Conservation (phyloP, 2,113 vertebrate genomes). For the Grallaria varia region DNA sequence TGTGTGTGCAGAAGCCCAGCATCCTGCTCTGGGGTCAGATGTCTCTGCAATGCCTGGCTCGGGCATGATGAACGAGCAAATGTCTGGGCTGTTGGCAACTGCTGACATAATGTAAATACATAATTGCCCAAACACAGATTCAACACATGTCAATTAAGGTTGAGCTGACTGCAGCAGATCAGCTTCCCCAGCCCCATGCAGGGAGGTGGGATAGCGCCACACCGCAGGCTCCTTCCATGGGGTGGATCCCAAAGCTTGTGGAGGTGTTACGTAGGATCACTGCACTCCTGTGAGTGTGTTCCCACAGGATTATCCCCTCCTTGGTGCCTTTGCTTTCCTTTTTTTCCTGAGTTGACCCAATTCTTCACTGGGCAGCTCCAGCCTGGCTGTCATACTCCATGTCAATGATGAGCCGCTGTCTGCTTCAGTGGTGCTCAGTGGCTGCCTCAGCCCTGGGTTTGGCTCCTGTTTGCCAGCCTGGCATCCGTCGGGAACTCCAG, state of each 20-base stretch:
- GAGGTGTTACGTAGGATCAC: not conserved
- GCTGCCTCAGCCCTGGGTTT: not conserved
- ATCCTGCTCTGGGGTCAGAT: constrained; percentile 1
- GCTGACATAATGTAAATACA: constrained; percentile 50
- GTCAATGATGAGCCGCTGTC: not conserved
- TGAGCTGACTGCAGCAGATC: not conserved
- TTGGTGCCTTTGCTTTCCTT: not conserved
- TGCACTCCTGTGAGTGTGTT: fast-evolving
- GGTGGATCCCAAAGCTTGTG: not conserved
- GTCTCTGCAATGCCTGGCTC: not conserved
- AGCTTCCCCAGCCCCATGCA: not conserved
- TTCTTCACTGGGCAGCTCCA: not conserved
- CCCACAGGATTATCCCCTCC: not conserved
- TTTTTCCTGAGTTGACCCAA: not conserved
- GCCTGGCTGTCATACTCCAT: fast-evolving
- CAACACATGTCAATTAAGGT: constrained; percentile 2
- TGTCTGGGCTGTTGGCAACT: constrained; percentile 35
- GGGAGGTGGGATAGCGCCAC: not conserved
- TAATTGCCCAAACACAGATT: constrained; percentile 35
- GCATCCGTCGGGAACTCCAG: not conserved
- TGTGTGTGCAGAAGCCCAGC: not conserved
- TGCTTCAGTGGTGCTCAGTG: fast-evolving
- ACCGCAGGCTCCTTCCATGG: fast-evolving
- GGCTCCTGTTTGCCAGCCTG: not conserved
- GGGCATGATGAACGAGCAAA: not conserved